Evolutionary conservation across 2,888 invertebrate genomes (phyloP), one percentile per base, ranked within the genome.

Genomic region (Agelastica alni): DNA sequence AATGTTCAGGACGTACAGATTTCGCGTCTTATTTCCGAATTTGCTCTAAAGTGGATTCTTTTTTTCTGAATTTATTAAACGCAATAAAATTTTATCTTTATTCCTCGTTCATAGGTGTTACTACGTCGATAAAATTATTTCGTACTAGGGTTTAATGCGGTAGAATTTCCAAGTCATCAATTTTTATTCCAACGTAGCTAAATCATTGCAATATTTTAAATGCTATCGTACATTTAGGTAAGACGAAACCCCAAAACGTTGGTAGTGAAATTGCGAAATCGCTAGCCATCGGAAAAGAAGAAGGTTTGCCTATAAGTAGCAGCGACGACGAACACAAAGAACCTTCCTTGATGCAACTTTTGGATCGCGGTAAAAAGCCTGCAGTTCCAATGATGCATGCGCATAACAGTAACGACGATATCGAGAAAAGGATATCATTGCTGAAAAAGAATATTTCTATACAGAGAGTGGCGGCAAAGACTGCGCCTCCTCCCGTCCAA

Each of bases 391-490:
- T 39, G 9, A 30, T 42, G 7, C 42, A 52, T 4, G 44, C 41
- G 7, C 18, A 47, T 7, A 63, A 65, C 26, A 59, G 47, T 20
- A 56, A 60, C 31, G 64, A 65, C 30, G 69, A 69, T 16, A 61
- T 68, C 17, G 64, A 67, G 30, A 69, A 65, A 46, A 59, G 61
- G 36, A 65, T 70, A 28, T 66, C 68, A 4, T 56, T 67, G 59
- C 51, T 70, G 42, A 71, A 70, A 56, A 70, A 64, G 57, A 70
- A 70, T 47, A 70, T 72, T 45, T 70, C 70, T 2, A 69, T 69
- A 26, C 70, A 70, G 51, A 63, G 72, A 59, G 68, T 71, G 39
- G 59, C 67, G 32, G 44, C 46, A 53, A 49, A 52, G 43, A 17
- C 55, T 2, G 4, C 37, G 10, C 20, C 56, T 54, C 53, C 53